phyloP scores from a whole-genome alignment of 1,140 invertebrate genomes.

The Pomacea maculata region DNA sequence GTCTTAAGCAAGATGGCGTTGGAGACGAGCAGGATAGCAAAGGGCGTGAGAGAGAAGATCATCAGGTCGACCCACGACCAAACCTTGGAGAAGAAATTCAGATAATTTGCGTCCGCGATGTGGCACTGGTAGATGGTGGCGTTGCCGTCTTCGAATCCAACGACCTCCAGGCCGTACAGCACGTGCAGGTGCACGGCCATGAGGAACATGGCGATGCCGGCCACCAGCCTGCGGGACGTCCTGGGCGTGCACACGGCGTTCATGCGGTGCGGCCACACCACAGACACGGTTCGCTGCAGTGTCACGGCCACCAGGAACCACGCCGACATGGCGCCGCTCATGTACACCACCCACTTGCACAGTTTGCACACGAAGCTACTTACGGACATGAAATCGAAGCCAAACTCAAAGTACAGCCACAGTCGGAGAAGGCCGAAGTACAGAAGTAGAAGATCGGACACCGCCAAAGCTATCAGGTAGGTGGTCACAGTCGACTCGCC shows the following conservation, averaged over 20 bases:
- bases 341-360: background rate
- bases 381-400: background rate
- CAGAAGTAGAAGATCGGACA: slow-evolving; percentile 2
- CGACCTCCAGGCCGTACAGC: no score
- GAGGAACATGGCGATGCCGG: background rate
- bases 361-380: background rate
- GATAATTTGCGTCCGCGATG: background rate
- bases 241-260: background rate
- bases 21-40: background rate
- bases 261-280: slow-evolving; percentile 10
- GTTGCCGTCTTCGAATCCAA: no score
- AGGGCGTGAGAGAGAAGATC: background rate
- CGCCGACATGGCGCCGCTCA: background rate
- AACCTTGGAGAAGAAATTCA: background rate
- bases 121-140: no score
- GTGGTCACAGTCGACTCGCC: background rate
- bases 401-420: background rate
- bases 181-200: no score
- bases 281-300: slow-evolving; percentile 5
- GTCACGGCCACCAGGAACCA: slow-evolving; percentile 17
- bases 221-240: background rate
- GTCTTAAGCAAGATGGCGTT: background rate
- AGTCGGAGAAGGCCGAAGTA: background rate
- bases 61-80: slow-evolving; percentile 10
- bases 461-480: slow-evolving; percentile 3